phyloP scores from a whole-genome alignment of 2,888 invertebrate species.

The Microctonus hyperodae region DNA sequence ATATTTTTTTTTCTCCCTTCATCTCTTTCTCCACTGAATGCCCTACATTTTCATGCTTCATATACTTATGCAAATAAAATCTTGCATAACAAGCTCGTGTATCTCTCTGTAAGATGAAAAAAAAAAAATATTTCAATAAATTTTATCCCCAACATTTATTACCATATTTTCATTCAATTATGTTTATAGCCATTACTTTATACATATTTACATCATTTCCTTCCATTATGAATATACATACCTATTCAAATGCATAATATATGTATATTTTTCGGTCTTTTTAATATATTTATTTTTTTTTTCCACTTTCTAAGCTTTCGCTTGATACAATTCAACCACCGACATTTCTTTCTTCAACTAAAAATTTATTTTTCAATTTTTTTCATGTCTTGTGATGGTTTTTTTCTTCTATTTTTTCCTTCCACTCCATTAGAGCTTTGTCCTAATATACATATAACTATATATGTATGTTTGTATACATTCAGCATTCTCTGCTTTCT shows the following conservation, averaged over 20 bases:
- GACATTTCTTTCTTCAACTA: no score
- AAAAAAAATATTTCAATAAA: slow-evolving; percentile 10
- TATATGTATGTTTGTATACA: slow-evolving; percentile 4
- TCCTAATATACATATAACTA: background rate
- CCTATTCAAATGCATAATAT: background rate
- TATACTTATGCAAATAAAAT: slow-evolving; percentile 27
- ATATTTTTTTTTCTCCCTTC: slow-evolving; percentile 2
- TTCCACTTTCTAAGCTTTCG: no score
- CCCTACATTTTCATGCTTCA: slow-evolving; percentile 23
- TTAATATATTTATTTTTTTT: no score
- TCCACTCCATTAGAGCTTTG: slow-evolving; percentile 1
- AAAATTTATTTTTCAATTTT: no score
- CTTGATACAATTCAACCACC: no score
- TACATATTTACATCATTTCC: background rate
- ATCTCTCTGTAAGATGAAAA: background rate
- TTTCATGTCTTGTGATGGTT: background rate
- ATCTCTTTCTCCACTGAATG: slow-evolving; percentile 8
- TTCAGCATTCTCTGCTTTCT: slow-evolving; percentile 12
- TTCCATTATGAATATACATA: background rate
- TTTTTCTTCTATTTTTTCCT: background rate
- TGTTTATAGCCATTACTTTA: slow-evolving; percentile 11
- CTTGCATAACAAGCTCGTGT: slow-evolving; percentile 17
- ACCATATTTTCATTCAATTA: slow-evolving; percentile 8
- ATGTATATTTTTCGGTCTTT: no score
- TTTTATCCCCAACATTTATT: slow-evolving; percentile 20